Evolutionary conservation across 2,888 invertebrate species (phyloP), one percentile per base, ranked within the genome.

Genomic region (Meloe dianella): DNA sequence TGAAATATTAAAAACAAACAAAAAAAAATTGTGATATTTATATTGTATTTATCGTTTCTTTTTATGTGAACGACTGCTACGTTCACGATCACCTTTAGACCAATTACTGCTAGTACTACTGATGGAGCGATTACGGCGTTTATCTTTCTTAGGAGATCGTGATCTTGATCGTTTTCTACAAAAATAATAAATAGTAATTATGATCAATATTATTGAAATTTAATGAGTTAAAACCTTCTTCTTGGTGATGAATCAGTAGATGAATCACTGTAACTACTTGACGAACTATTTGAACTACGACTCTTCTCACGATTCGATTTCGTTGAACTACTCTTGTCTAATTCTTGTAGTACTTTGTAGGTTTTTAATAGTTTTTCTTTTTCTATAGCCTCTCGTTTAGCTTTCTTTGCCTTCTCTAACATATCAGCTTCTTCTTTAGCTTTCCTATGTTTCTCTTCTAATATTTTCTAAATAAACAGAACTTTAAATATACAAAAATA

Each of bases 361-460:
- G 82, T 84, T 73, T 84, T 83, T 62, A 84, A 61, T 47, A 84
- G 73, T 71, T 83, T 84, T 62, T 84, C 83, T 67, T 84, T 84
- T 67, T 84, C 84, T 14, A 84, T 74, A 0, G 83, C 82, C 54
- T 84, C 84, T 2, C 83, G 74, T 73, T 84, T 83, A 0, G 80
- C 82, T 66, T 80, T 82, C 67, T 84, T 84, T 2, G 83, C 84
- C 64, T 78, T 81, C 62, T 85, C 84, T 62, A 84, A 73, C 84
- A 84, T 84, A 66, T 83, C 83, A n/a, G 81, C 81, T 70, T 84
- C 84, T 70, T 84, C 84, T 71, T 83, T 81, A 0, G 82, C 84
- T 72, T 84, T 84, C 9, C 83, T 75, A 60, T 84, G 83, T 61
- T 83, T 84, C 66, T 84, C 84, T 69, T 81, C 79, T 22, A 81